Base-by-base conservation (phyloP, 2,797 vertebrate species). In the Erpetoichthys calabaricus region DNA sequence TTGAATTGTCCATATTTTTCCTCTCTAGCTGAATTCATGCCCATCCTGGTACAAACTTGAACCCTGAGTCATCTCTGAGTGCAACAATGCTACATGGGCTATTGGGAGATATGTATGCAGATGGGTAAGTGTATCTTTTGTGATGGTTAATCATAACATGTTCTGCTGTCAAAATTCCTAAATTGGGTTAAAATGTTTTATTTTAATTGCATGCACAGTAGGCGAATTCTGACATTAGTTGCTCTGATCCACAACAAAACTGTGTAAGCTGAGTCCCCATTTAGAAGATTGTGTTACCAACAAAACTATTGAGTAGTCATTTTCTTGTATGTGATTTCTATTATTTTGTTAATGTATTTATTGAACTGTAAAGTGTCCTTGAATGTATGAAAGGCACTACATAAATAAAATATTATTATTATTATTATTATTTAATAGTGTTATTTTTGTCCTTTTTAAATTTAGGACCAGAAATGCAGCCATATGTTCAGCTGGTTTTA, bases 41-140 rank as follows among this genome's bases (percentile, higher is more conserved):
- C 92, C 1, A 94, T 94, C 68, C 77, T 5, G 92, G 92, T 60
- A 92, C 91, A 60, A 95, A 96, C 74, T 76, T 94, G 64, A 94
- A 96, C 75, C 92, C 92, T 0, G 92, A 96, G 69, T 94, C 68
- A 95, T 96, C 73, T 96, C 92, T 0, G 92, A 96, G 6, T 96
- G 92, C 73, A 96, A 94, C 75, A 96, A 94, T 3, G 92, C 92
- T 0, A 94, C 91, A 53, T 95, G 92, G 92, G 92, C 92, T 71
- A 95, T 95, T 0, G 92, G 92, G 92, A 96, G 82, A 95, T 95
- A 78, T 94, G 91, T 63, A 95, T 95, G 90, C 92, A 96, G 75
- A 95, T 95, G 92, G 92, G 91, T 94, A 66, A 83, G 85, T 63
- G 46, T 2, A 42, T 7, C 5, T 6, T 54, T 10, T 8, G 4